Conservation (phyloP, 2,888 invertebrate species). For the Sussaba pulchella region DNA sequence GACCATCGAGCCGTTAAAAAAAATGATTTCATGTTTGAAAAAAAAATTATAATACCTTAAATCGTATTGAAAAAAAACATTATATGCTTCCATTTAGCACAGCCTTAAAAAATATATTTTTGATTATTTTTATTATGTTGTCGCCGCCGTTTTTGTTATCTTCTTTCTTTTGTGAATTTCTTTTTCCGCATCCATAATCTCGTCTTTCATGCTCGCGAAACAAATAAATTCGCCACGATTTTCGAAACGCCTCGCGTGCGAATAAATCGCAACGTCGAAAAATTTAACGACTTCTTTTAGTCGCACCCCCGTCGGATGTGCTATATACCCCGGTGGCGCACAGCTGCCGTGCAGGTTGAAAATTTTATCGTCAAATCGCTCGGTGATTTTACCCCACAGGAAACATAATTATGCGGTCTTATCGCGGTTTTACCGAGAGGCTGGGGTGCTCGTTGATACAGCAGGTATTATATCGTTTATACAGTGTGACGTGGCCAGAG, state of each 20-base stretch:
- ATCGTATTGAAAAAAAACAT: no score
- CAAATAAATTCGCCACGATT: not conserved
- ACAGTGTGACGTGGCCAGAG: not conserved
- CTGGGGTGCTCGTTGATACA: conserved; percentile 8
- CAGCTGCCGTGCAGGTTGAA: conserved; percentile 16
- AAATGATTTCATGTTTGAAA: no score
- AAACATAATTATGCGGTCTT: conserved; percentile 51
- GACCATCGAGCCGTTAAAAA: no score
- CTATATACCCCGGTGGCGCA: no score
- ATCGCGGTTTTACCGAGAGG: not conserved
- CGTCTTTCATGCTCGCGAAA: not conserved
- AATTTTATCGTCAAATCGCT: conserved; percentile 35
- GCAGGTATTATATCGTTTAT: not conserved
- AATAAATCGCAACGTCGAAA: not conserved
- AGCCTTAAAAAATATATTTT: no score
- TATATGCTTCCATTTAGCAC: no score
- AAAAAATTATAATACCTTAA: no score
- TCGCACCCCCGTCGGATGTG: not conserved
- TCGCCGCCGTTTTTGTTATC: no score
- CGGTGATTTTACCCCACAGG: conserved; percentile 33
- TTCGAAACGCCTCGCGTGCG: not conserved
- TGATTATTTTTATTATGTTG: no score
- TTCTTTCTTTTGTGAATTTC: no score
- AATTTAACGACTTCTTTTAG: conserved; percentile 9
- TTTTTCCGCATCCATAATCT: not conserved